Evolutionary conservation across 64 coral and sea anemone species (phyloP).

Genomic region (Actinia tenebrosa): DNA sequence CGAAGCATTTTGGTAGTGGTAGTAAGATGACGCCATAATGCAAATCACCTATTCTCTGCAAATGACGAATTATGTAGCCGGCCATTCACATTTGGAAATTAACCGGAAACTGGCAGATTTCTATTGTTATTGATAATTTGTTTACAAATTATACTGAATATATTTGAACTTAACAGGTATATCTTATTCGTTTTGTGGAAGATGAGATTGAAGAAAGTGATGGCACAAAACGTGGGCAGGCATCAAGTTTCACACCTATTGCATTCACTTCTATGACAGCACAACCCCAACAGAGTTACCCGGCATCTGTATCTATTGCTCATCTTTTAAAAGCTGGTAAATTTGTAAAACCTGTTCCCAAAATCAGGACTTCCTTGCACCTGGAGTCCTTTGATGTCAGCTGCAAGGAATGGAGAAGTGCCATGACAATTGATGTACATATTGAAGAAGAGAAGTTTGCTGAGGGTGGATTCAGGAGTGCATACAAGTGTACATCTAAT

Average conservation of each 20-base stretch:
- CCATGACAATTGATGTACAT: neutral
- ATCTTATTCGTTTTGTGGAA: conserved; percentile 1
- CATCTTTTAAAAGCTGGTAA: conserved; percentile 24
- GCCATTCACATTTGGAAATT: neutral
- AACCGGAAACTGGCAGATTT: neutral
- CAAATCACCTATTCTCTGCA: neutral
- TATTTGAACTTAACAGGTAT: neutral
- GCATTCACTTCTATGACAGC: neutral
- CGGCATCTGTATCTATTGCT: conserved; percentile 28
- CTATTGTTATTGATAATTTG: neutral
- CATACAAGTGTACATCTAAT: conserved; percentile 2
- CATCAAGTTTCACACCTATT: neutral
- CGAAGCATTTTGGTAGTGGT: too few relatives aligned
- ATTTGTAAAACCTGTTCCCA: conserved; percentile 12
- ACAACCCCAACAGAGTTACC: conserved; percentile 3
- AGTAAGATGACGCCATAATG: too few relatives aligned
- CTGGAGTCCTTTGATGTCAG: conserved; percentile 31
- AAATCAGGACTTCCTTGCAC: neutral
- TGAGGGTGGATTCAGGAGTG: conserved; percentile 21
- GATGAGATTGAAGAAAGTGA: neutral
- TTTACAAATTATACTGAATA: neutral
- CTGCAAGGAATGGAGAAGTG: conserved; percentile 2
- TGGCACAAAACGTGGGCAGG: neutral
- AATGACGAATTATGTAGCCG: neutral
- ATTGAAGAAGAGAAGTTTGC: conserved; percentile 19